A percentile compares a stretch with the other conserved stretches of the same genome.
These are phyloP conservation scores for Onychostoma macrolepis DNA, from an alignment of 2,113 vertebrate species.

Conservation along the genomic window DNA sequence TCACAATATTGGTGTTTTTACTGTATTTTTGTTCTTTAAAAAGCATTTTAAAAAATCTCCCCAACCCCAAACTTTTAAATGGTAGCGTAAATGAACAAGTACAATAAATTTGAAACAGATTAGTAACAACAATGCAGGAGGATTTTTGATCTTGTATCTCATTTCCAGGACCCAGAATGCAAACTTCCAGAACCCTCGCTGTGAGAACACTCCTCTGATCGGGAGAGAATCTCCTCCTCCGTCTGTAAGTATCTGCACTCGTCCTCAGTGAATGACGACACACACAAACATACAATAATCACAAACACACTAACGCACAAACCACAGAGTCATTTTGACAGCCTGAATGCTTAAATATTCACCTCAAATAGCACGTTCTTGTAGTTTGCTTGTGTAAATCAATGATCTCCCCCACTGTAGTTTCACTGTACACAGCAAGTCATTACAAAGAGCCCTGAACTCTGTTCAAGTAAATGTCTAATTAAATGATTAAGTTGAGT, in stretches of 20 bases:
- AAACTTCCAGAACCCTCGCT: conserved; percentile 98
- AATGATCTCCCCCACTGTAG: not conserved
- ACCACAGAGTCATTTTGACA: conserved; percentile 57
- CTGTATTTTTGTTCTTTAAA: not conserved
- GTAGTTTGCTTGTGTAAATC: not conserved
- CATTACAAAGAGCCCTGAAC: not conserved
- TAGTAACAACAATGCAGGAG: not conserved
- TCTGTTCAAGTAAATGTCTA: not conserved
- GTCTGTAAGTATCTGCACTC: conserved; percentile 84
- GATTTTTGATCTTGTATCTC: conserved; percentile 7
- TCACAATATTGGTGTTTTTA: not conserved
- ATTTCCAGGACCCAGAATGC: conserved; percentile 92
- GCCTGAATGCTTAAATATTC: conserved; percentile 37
- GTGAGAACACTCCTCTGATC: conserved; percentile 98
- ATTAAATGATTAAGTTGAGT: not conserved
- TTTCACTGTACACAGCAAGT: conserved; percentile 16
- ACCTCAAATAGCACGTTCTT: not conserved
- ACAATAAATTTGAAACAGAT: not conserved
- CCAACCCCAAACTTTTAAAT: not conserved
- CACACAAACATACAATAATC: not conserved
- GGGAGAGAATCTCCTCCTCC: conserved; percentile 97
- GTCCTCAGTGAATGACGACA: conserved; percentile 6
- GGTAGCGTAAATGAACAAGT: not conserved
- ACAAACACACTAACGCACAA: not conserved
- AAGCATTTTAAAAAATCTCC: not conserved